A percentile compares a stretch with the other conserved stretches of the same genome.
Evolutionary conservation across 2,888 invertebrate genomes (phyloP).

Genomic region (Epinotia nisella): DNA sequence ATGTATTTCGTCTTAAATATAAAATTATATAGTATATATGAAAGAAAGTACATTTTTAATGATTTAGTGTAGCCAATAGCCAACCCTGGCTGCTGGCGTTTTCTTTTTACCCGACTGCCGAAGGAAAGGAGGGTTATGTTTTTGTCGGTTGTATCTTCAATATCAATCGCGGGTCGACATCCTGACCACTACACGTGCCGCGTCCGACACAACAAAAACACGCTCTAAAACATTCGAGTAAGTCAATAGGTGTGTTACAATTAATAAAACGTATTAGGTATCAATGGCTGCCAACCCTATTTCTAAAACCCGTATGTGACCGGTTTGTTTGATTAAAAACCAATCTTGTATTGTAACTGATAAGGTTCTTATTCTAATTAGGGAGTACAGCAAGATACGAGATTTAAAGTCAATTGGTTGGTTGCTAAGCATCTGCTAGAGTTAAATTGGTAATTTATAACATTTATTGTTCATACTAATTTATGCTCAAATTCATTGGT

Average conservation of each 20-base stretch:
- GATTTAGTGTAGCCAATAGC: background rate
- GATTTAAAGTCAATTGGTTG: background rate
- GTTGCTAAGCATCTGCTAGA: background rate
- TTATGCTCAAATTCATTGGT: conserved; percentile 21
- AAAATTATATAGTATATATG: background rate
- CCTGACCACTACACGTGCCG: conserved; percentile 37
- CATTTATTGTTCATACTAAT: conserved; percentile 14
- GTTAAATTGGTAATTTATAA: conserved; percentile 23
- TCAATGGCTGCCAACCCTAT: conserved; percentile 19
- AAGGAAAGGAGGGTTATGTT: no score
- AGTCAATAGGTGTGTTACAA: conserved; percentile 31
- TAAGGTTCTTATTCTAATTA: background rate
- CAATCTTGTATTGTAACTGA: background rate
- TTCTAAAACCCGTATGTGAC: background rate
- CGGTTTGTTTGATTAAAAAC: background rate
- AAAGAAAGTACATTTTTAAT: background rate
- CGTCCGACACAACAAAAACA: conserved; percentile 28
- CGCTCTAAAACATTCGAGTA: conserved; percentile 21
- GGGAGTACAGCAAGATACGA: background rate
- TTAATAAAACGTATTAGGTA: conserved; percentile 26
- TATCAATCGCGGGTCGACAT: conserved; percentile 41
- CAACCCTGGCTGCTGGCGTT: conserved; percentile 30
- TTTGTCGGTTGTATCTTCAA: conserved; percentile 31
- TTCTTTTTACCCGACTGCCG: no score
- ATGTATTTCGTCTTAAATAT: no score